Conservation (phyloP, 2,888 invertebrate species). For the Dromius quadrimaculatus region DNA sequence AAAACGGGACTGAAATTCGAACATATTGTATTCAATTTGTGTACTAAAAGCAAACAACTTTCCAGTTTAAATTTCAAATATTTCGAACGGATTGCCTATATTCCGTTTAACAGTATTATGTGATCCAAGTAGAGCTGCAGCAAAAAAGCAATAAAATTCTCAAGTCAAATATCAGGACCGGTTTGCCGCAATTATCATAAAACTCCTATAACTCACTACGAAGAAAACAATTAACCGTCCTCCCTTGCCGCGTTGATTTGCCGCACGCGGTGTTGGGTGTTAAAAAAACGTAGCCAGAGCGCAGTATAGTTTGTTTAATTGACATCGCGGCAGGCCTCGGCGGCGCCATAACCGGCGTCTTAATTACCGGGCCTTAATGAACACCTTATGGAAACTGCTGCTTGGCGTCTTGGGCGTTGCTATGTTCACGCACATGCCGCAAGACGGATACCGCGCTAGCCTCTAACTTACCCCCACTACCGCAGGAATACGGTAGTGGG, state of each 20-base stretch:
- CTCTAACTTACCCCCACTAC: not conserved
- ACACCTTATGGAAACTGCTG: constrained; percentile 58
- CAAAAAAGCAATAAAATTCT: too few relatives aligned
- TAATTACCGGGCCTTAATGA: constrained; percentile 62
- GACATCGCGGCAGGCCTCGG: constrained; percentile 60
- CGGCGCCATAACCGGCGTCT: constrained; percentile 62
- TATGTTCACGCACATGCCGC: constrained; percentile 47
- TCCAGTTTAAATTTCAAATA: too few relatives aligned
- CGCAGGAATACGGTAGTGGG: not conserved
- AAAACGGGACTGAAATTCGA: too few relatives aligned
- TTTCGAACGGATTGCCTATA: too few relatives aligned
- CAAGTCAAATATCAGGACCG: too few relatives aligned
- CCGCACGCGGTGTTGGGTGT: not conserved
- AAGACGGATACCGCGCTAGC: constrained; percentile 50
- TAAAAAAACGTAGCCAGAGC: constrained; percentile 56
- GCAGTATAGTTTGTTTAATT: constrained; percentile 61
- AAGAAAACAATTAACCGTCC: constrained; percentile 7
- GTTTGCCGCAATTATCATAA: constrained; percentile 20
- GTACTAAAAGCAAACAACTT: too few relatives aligned
- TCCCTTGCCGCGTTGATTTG: not conserved
- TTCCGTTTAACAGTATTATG: too few relatives aligned
- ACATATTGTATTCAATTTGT: too few relatives aligned
- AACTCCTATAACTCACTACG: constrained; percentile 4
- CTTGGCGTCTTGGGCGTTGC: constrained; percentile 21
- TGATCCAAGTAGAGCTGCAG: too few relatives aligned